Evolutionary conservation across 2,113 vertebrate genomes (phyloP).

Genomic region (Alces alces): DNA sequence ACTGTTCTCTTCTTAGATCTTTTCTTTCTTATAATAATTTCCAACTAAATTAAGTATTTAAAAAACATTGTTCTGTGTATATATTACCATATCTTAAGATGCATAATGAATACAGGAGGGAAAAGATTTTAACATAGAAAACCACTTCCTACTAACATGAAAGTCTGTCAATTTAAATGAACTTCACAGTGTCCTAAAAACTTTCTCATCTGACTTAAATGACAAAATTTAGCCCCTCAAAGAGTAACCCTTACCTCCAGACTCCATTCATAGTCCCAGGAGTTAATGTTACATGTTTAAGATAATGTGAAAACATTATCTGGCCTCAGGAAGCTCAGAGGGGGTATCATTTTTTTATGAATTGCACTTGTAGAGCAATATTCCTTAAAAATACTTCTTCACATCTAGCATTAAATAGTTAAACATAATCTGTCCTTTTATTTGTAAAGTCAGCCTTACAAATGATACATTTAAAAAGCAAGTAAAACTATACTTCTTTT

Average conservation of each 20-base stretch:
- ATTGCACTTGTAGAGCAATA: constrained; percentile 11
- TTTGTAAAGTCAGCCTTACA: constrained; percentile 17
- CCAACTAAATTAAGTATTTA: constrained; percentile 55
- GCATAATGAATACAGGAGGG: constrained; percentile 37
- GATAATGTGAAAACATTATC: constrained; percentile 26
- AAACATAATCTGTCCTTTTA: constrained; percentile 4
- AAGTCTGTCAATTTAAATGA: constrained; percentile 46
- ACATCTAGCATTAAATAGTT: constrained; percentile 14
- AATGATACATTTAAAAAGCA: background rate
- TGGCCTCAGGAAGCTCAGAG: constrained; percentile 32
- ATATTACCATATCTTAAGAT: constrained; percentile 59
- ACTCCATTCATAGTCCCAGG: background rate
- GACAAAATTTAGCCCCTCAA: constrained; percentile 32
- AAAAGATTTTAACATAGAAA: constrained; percentile 62
- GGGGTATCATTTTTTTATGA: background rate
- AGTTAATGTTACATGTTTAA: constrained; percentile 20
- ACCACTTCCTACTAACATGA: constrained; percentile 46
- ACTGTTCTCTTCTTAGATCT: constrained; percentile 38
- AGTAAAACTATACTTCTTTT: constrained; percentile 30
- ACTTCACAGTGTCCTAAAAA: constrained; percentile 39
- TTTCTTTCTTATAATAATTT: constrained; percentile 50
- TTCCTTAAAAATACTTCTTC: constrained; percentile 17
- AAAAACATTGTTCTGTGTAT: constrained; percentile 41
- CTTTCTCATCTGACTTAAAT: constrained; percentile 47
- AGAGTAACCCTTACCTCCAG: constrained; percentile 25